These are phyloP conservation scores for Nyctibius grandis DNA, from an alignment of 2,797 vertebrate species.

Conservation along the genomic window DNA sequence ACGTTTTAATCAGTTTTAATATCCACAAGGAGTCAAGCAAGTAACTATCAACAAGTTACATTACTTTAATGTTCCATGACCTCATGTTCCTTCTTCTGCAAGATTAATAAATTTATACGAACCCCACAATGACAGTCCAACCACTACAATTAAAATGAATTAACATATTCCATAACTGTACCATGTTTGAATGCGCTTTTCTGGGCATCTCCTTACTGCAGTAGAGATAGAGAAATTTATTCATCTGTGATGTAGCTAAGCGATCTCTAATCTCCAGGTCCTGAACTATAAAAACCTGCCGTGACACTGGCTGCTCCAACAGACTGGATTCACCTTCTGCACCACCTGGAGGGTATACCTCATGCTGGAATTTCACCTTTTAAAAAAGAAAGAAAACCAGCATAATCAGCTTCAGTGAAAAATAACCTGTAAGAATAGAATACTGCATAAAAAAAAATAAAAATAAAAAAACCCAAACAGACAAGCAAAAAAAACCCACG, in stretches of 20 bases:
- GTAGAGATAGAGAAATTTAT: conserved; percentile 97
- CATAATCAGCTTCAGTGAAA: background rate
- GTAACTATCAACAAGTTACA: background rate
- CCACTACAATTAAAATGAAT: background rate
- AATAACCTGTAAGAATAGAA: background rate
- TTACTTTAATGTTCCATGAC: rapidly evolving
- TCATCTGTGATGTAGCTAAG: conserved; percentile 96
- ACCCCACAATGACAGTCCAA: background rate
- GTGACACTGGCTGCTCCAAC: conserved; percentile 87
- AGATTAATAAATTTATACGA: background rate
- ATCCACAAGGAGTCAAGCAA: background rate
- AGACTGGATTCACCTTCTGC: conserved; percentile 64
- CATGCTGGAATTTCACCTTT: conserved; percentile 96
- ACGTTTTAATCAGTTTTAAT: background rate
- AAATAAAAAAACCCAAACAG: background rate
- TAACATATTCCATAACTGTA: conserved; percentile 50
- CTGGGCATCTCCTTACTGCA: conserved; percentile 97
- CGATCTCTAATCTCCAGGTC: conserved; percentile 96
- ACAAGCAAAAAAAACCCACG: background rate
- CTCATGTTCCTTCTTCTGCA: background rate
- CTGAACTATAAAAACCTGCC: conserved; percentile 95
- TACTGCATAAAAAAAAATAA: background rate
- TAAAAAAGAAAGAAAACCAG: background rate
- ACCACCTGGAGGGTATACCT: conserved; percentile 83
- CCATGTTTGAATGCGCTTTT: conserved; percentile 98